Percentiles rank a stretch among this genome's conserved stretches.
These are phyloP conservation scores for Lampris megalopsis DNA, from an alignment of 2,113 vertebrate genomes.

Conservation along the genomic window DNA sequence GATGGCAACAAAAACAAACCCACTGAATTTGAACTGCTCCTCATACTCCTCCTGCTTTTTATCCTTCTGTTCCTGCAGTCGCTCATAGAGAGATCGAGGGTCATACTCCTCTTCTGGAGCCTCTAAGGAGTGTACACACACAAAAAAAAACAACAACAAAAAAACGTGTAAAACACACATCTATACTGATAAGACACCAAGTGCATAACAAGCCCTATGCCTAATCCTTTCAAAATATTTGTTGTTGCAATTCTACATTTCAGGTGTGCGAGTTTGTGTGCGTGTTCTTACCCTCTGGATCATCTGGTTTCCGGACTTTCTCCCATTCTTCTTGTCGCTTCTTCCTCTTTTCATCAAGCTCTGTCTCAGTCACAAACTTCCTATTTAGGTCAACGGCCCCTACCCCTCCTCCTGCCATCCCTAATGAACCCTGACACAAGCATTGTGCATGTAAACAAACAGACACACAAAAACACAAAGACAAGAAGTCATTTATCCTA, in stretches of 20 bases:
- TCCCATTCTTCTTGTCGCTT: slow-evolving; percentile 98
- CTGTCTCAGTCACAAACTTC: slow-evolving; percentile 93
- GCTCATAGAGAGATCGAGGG: slow-evolving; percentile 90
- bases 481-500: slow-evolving; percentile 8
- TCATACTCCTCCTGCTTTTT: slow-evolving; percentile 98
- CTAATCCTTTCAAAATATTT: not conserved
- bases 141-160: slow-evolving; percentile 39
- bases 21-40: slow-evolving; percentile 99
- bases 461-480: not conserved
- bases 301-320: slow-evolving; percentile 95
- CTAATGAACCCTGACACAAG: slow-evolving; percentile 53
- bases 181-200: too few relatives aligned
- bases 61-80: slow-evolving; percentile 96
- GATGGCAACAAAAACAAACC: slow-evolving; percentile 53
- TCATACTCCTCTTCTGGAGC: slow-evolving; percentile 95
- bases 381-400: slow-evolving; percentile 89
- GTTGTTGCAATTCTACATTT: not conserved
- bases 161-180: not conserved
- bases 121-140: slow-evolving; percentile 79
- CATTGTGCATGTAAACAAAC: slow-evolving; percentile 50
- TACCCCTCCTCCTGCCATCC: slow-evolving; percentile 82
- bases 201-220: not conserved
- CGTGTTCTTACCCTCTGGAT: slow-evolving; percentile 88
- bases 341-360: slow-evolving; percentile 93
- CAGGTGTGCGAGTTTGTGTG: not conserved